A percentile compares a stretch with the other conserved stretches of the same genome.
Conservation (phyloP, 1,140 invertebrate genomes). For the Drosophila saltans region DNA sequence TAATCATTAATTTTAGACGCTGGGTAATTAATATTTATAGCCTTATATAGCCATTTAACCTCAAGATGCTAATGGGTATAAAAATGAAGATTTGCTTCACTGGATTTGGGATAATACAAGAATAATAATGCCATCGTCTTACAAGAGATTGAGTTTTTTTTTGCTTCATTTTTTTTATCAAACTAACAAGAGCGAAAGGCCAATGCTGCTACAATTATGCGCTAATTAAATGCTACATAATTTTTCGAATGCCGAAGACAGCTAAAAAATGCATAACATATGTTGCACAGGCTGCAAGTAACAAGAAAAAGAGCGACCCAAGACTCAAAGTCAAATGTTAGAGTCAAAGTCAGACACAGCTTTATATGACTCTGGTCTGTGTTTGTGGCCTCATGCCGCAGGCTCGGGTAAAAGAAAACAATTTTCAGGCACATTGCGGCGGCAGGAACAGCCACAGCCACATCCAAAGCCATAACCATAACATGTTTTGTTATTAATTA, state of each 20-base stretch:
- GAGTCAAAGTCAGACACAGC: conserved; percentile 35
- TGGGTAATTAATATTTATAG: no score
- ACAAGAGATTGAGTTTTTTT: conserved; percentile 36
- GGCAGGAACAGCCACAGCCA: conserved; percentile 15
- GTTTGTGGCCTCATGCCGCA: conserved; percentile 54
- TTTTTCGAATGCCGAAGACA: conserved; percentile 78
- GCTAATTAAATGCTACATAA: conserved; percentile 82
- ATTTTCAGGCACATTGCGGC: conserved; percentile 59
- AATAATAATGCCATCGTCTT: conserved; percentile 23
- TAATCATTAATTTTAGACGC: no score
- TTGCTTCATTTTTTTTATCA: conserved; percentile 17
- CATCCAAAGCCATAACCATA: conserved; percentile 72
- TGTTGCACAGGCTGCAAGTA: conserved; percentile 60
- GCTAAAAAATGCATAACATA: conserved; percentile 81
- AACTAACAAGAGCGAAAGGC: conserved; percentile 20
- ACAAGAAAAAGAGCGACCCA: conserved; percentile 2
- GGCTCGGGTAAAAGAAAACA: conserved; percentile 76
- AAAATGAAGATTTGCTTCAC: background rate
- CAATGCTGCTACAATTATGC: conserved; percentile 67
- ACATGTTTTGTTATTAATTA: conserved; percentile 82
- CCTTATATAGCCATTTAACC: background rate
- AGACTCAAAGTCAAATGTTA: conserved; percentile 3
- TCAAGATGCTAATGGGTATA: background rate
- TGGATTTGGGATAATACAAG: background rate
- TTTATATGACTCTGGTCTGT: conserved; percentile 43